Evolutionary conservation across 2,888 invertebrate species (phyloP).

Genomic region (Euplagia quadripunctaria): DNA sequence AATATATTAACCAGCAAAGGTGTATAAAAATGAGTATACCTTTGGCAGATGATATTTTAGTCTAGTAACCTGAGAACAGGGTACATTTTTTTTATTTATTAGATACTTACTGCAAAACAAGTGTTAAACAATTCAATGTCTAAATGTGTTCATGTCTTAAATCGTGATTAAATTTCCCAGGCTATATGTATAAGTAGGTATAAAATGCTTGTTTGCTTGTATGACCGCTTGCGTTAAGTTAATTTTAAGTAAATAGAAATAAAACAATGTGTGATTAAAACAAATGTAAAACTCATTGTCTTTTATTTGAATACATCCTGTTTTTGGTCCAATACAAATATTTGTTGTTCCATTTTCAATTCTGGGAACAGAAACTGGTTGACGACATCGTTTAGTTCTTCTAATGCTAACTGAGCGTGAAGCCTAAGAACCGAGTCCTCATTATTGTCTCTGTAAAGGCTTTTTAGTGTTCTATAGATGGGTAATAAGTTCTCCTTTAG

Average conservation of each 20-base stretch:
- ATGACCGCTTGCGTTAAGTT: slow-evolving; percentile 30
- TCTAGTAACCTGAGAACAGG: no score
- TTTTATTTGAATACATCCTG: slow-evolving; percentile 67
- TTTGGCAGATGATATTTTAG: no score
- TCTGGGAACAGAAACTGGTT: slow-evolving; percentile 88
- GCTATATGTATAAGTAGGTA: neutral
- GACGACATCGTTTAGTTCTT: slow-evolving; percentile 91
- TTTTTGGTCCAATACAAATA: slow-evolving; percentile 68
- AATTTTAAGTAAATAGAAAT: slow-evolving; percentile 39
- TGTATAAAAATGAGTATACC: neutral
- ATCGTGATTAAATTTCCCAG: neutral
- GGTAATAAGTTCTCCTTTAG: slow-evolving; percentile 90
- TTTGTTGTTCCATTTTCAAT: slow-evolving; percentile 87
- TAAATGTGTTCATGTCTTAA: neutral
- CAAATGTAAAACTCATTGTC: slow-evolving; percentile 38
- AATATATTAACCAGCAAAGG: neutral
- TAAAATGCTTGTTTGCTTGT: slow-evolving; percentile 3
- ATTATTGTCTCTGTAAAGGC: slow-evolving; percentile 87
- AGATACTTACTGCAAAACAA: no score
- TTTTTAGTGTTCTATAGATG: slow-evolving; percentile 91
- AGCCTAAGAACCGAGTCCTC: slow-evolving; percentile 90
- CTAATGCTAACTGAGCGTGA: slow-evolving; percentile 78
- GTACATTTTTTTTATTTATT: no score
- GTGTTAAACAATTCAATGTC: no score
- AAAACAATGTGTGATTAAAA: slow-evolving; percentile 56